Conservation (phyloP, 1,140 invertebrate genomes). For the Meloidogyne floridensis region DNA sequence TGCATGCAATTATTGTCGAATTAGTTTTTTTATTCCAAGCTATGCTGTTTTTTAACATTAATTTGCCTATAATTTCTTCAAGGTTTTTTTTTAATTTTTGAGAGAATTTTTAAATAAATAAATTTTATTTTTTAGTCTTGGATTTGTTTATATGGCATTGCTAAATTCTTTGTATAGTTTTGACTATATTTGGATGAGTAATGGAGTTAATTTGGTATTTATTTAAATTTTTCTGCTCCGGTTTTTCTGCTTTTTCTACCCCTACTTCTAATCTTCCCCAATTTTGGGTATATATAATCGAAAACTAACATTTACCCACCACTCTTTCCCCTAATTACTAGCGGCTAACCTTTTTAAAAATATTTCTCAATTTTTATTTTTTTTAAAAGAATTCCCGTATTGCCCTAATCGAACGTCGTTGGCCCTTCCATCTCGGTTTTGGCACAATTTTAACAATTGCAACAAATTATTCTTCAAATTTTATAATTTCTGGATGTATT, state of each 20-base stretch:
- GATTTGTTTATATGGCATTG: constrained; percentile 56
- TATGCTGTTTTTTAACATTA: constrained; percentile 39
- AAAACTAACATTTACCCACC: too few species aligned
- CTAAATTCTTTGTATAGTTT: constrained; percentile 61
- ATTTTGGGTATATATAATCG: too few species aligned
- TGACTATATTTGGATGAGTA: constrained; percentile 58
- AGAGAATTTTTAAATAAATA: not conserved
- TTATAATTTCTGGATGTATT: constrained; percentile 53
- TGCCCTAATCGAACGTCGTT: constrained; percentile 37
- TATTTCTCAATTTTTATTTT: not conserved
- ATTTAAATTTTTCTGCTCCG: not conserved
- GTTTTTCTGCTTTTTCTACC: too few species aligned
- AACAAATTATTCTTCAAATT: constrained; percentile 40
- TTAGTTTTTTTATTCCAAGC: constrained; percentile 56
- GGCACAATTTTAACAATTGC: constrained; percentile 49
- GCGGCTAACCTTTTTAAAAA: too few species aligned
- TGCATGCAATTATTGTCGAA: constrained; percentile 55
- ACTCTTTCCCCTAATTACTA: too few species aligned
- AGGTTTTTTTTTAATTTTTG: not conserved
- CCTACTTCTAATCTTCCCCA: too few species aligned
- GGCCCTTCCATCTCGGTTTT: constrained; percentile 61
- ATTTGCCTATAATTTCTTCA: constrained; percentile 47
- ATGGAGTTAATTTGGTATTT: constrained; percentile 42
- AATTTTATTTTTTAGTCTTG: constrained; percentile 34
- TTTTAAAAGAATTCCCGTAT: constrained; percentile 27